Evolutionary conservation across 2,797 vertebrate species (phyloP), one percentile per base, ranked within the genome.

Genomic region (Rhyacichthys aspro): DNA sequence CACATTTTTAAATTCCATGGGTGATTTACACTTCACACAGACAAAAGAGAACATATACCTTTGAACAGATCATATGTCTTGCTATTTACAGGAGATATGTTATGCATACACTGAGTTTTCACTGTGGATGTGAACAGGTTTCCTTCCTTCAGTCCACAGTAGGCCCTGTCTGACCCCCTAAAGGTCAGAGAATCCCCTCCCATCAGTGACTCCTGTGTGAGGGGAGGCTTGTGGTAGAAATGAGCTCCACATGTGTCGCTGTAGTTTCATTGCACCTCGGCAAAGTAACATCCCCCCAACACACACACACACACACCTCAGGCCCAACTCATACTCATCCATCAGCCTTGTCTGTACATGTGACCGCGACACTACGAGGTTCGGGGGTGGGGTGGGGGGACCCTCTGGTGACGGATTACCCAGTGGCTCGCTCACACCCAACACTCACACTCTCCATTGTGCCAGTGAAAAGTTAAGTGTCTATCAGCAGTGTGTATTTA

Each of bases 381-480:
- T 86, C 79, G 17, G 8, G 11, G 9, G 18, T 16, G 16, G 12
- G 11, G 33, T 12, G 37, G 23, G n/a, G n/a, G n/a, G n/a, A 28
- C 48, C 58, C 38, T 39, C 28, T 0, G 52, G 72, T 83, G 87
- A 91, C 78, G 62, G 78, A 90, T 85, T 60, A 78, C 74, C 63
- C 7, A 3, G 9, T 17, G 11, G 78, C 5, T 46, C 3, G 12
- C 47, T 55, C n/a, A 39, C 69, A 15, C 41, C 72, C 69, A 11
- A 39, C 16, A 16, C 66, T 49, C 14, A 16, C 68, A 42, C 76
- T 66, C 78, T 63, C 63, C 65, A 56, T 78, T 67, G 66, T 43
- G 41, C 47, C 71, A n/a, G 70, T 63, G 67, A 69, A n/a, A 80
- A 82, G 80, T 81, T 81, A 80, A 79, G 65, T 49, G 16, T 75